A percentile compares a stretch with the other conserved stretches of the same genome.
Evolutionary conservation across 1,140 invertebrate species (phyloP).

Genomic region (Pachypeltis micranthus): DNA sequence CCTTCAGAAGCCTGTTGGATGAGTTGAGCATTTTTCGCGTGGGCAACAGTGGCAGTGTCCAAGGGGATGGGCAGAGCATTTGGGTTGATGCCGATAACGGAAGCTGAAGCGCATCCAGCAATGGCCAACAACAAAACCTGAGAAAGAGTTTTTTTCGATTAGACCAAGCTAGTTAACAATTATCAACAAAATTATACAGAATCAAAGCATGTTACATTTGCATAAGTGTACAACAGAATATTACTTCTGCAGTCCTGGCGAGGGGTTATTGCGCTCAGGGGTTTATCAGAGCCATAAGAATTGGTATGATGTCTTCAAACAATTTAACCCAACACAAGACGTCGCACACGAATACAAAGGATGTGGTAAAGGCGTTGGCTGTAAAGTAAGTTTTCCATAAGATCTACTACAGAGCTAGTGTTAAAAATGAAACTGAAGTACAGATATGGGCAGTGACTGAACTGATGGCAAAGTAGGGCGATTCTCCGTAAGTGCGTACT

Average conservation of each 20-base stretch:
- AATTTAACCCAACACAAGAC: no score
- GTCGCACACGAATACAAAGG: no score
- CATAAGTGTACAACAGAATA: not conserved
- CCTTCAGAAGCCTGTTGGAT: not conserved
- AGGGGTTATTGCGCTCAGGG: not conserved
- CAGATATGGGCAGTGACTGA: no score
- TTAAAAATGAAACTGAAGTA: no score
- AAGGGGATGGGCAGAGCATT: not conserved
- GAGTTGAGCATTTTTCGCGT: slow-evolving; percentile 4
- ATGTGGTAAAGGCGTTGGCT: no score
- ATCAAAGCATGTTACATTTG: not conserved
- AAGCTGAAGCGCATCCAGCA: not conserved
- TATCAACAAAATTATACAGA: not conserved
- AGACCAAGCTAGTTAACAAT: not conserved
- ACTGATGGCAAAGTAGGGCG: no score
- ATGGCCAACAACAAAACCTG: not conserved
- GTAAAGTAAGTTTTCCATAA: no score
- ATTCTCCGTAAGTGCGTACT: no score
- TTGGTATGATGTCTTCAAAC: not conserved
- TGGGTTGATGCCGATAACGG: not conserved
- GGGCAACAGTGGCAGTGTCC: not conserved
- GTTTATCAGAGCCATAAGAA: not conserved
- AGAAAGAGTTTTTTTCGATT: not conserved
- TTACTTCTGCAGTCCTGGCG: no score
- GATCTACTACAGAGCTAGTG: no score